phyloP scores from a whole-genome alignment of 2,113 vertebrate genomes.

The Heteronetta atricapilla region DNA sequence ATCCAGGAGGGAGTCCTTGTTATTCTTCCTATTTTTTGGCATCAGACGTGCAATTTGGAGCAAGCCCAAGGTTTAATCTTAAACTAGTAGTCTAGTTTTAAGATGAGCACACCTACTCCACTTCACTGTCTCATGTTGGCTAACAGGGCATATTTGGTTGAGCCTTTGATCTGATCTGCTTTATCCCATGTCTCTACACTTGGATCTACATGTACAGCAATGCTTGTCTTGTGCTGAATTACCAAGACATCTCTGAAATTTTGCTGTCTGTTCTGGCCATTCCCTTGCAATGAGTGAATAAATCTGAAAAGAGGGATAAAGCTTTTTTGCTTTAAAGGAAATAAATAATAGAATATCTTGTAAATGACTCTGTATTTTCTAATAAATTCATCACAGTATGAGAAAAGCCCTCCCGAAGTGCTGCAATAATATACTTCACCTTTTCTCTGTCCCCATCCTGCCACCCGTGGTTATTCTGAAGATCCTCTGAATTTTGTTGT shows the following conservation, averaged over 20 bases:
- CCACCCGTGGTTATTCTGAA: neutral
- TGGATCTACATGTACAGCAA: accelerated
- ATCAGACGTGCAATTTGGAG: neutral
- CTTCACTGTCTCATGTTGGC: neutral
- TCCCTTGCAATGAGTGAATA: neutral
- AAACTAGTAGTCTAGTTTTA: neutral
- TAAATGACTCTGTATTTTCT: neutral
- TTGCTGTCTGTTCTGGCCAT: neutral
- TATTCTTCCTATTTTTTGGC: neutral
- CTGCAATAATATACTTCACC: neutral
- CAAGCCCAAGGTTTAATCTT: neutral
- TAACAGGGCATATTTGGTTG: neutral
- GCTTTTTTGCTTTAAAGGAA: neutral
- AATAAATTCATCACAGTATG: neutral
- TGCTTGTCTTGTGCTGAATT: neutral
- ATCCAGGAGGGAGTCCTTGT: neutral
- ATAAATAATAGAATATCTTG: neutral
- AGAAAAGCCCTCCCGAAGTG: neutral
- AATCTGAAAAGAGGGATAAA: neutral
- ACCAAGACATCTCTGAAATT: neutral
- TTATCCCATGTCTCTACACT: neutral
- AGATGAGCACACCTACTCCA: accelerated
- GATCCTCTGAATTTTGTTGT: neutral
- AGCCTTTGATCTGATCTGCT: neutral
- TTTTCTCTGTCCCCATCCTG: neutral